Base-by-base conservation (phyloP, 2,113 vertebrate genomes). In the Entosphenus tridentatus region DNA sequence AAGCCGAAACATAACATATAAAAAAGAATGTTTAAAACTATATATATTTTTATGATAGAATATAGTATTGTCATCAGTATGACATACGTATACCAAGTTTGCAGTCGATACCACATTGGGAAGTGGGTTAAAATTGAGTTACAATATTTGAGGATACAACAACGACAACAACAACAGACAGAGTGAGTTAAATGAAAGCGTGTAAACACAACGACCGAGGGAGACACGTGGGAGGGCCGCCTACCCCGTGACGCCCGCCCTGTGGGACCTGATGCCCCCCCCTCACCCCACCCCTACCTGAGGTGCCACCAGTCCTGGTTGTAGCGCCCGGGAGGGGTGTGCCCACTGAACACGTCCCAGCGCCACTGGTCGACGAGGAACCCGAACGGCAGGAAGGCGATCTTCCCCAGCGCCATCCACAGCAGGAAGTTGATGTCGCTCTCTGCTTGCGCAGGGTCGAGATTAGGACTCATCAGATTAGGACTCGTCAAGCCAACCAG, bases 321-420 rank as follows among this genome's bases (percentile, higher is more conserved):
- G 79, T 95, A 96, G 1, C 73, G 79, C 3, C 75, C 83, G 0
- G 80, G 74, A 0, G 86, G 76, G 0, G 83, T 95, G 10, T 2
- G 73, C 12, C 86, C 85, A 12, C 56, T 89, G 75, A 96, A 96
- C 56, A 91, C 89, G 0, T 78, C 77, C 92, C 91, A 97, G 67
- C 92, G 82, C 92, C 91, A 96, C 75, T 90, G 92, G 76, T 97
- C 92, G 0, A 96, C 89, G 74, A 97, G 82, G 77, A 91, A 95
- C 68, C 88, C 92, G 8, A 96, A 97, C 14, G 92, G 92, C 70
- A 97, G 80, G 78, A 96, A 97, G 71, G 92, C 89, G 3, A 97
- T 86, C 77, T 97, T 97, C 78, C 91, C 87, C 77, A 97, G 75
- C 18, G 91, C 92, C 87, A 95, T 95, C 78, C 95, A 96, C 65